Base-by-base conservation (phyloP, 2,797 vertebrate species). In the Sebastes steindachneri region DNA sequence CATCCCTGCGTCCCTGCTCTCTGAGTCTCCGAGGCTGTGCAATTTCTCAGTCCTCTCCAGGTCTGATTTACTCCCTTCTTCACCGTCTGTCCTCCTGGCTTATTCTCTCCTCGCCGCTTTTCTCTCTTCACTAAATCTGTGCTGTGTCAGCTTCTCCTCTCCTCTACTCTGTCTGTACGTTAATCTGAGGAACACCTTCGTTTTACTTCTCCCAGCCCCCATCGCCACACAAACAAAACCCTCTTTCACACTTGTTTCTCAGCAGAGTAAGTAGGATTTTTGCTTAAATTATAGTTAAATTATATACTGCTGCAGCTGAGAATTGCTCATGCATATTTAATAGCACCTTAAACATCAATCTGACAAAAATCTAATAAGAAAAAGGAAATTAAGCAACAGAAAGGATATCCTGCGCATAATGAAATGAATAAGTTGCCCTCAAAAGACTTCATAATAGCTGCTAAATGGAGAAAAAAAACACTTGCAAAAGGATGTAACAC, bases 21-120 rank as follows among this genome's bases (percentile, higher is more conserved):
- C 77, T 8, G 53, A 76, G 75, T 86, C 88, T 87, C 76, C 51
- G 79, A 84, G 86, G 89, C 77, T 66, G 84, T 91, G 86, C 87
- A 89, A 87, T 91, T 87, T 80, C 79, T 88, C 82, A 68, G 69
- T 75, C 77, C 82, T 82, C 85, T 77, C 21, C 10, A 68, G 80
- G 67, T 82, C 82, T 94, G 89, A 93, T 93, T 95, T 93, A 95
- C 79, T 85, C 73, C 70, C 68, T 66, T 77, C 41, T 53, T 78
- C 70, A 35, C 45, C 19, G 67, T 79, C 85, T 86, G 68, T 70
- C 78, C 77, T 70, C 77, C 78, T 9, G 73, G 78, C 75, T 85
- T 92, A 89, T 88, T 88, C 82, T 87, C 69, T 86, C 60, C 75
- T 75, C 26, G 6, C 63, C 9, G 63, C 77, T 80, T 81, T 31